phyloP scores from a whole-genome alignment of 2,888 invertebrate genomes.

The Coleophora flavipennella region DNA sequence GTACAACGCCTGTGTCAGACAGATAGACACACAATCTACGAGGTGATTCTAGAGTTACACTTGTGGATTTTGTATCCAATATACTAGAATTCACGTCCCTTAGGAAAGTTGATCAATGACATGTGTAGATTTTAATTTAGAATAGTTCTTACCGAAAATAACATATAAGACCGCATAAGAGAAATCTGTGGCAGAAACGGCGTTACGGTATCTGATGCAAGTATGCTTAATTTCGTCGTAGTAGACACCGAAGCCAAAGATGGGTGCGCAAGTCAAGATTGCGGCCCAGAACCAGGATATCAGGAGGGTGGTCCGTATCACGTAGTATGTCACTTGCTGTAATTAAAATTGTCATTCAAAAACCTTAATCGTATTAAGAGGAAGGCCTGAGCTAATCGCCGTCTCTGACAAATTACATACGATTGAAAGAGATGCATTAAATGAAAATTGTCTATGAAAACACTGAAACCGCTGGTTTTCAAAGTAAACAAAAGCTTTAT shows the following conservation, averaged over 20 bases:
- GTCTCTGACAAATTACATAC: too few relatives aligned
- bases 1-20: too few relatives aligned
- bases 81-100: too few relatives aligned
- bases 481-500: too few relatives aligned
- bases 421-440: too few relatives aligned
- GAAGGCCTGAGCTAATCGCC: too few relatives aligned
- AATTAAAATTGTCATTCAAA: slow-evolving; percentile 22
- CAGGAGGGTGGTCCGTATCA: slow-evolving; percentile 80
- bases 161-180: slow-evolving; percentile 85
- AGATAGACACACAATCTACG: too few relatives aligned
- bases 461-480: too few relatives aligned
- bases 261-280: slow-evolving; percentile 81
- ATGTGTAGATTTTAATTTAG: background rate
- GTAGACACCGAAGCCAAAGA: slow-evolving; percentile 82
- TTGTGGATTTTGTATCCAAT: too few relatives aligned
- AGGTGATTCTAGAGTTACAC: too few relatives aligned
- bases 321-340: slow-evolving; percentile 86
- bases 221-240: slow-evolving; percentile 61
- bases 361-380: too few relatives aligned
- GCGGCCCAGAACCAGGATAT: slow-evolving; percentile 79
- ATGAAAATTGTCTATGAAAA: too few relatives aligned
- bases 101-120: background rate
- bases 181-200: slow-evolving; percentile 74
- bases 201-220: slow-evolving; percentile 83
- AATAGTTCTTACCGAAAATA: slow-evolving; percentile 75